phyloP scores from a whole-genome alignment of 1,140 invertebrate species.

The Arctopsyche grandis region DNA sequence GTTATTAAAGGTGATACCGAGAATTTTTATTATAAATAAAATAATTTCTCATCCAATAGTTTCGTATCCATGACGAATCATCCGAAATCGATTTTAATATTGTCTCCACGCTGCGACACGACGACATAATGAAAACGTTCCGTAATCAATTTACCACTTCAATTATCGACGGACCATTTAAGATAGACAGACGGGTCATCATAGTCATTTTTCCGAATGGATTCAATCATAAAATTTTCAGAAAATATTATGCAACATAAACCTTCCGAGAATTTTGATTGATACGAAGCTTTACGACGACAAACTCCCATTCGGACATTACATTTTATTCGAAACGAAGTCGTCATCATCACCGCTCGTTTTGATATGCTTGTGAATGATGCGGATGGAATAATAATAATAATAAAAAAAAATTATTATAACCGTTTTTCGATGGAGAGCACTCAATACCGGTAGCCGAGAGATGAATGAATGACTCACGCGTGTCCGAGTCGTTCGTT shows the following conservation, averaged over 20 bases:
- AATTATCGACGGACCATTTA: background rate
- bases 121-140: background rate
- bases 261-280: background rate
- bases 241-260: background rate
- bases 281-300: background rate
- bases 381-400: too few species aligned
- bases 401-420: background rate
- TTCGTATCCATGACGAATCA: background rate
- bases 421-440: background rate
- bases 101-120: background rate
- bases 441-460: slow-evolving; percentile 33
- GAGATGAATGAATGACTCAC: slow-evolving; percentile 41
- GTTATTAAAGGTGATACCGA: too few species aligned
- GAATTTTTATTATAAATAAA: background rate
- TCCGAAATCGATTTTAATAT: background rate
- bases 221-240: background rate
- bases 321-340: background rate
- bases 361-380: background rate
- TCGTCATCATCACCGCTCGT: background rate
- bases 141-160: background rate
- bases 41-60: background rate
- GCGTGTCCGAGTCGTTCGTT: slow-evolving; percentile 33
- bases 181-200: too few species aligned
- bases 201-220: background rate
- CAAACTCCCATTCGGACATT: background rate